Percentiles rank a stretch among this genome's conserved stretches.
phyloP scores from a whole-genome alignment of 1,140 invertebrate genomes.

The Cryptotermes secundus region DNA sequence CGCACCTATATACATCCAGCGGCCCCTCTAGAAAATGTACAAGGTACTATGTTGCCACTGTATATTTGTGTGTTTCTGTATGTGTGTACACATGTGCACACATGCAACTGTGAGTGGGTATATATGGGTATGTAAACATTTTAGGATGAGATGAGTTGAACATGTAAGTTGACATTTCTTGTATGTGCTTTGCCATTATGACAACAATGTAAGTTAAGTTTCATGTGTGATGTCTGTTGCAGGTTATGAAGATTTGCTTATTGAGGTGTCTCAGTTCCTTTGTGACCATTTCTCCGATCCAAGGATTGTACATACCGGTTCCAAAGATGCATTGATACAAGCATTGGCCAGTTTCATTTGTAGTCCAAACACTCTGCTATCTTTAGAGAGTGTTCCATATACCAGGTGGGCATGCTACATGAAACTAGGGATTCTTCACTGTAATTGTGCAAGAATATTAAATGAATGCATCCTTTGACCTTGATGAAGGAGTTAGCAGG shows the following conservation, averaged over 20 bases:
- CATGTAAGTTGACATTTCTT: too few relatives aligned
- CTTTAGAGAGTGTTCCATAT: slow-evolving; percentile 62
- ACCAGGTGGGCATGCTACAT: slow-evolving; percentile 47
- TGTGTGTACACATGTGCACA: too few relatives aligned
- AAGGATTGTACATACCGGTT: slow-evolving; percentile 72
- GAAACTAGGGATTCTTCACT: too few relatives aligned
- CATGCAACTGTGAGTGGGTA: too few relatives aligned
- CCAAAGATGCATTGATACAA: slow-evolving; percentile 74
- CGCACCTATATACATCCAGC: slow-evolving; percentile 66
- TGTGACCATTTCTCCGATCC: slow-evolving; percentile 73
- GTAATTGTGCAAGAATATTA: too few relatives aligned
- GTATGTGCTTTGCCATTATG: too few relatives aligned
- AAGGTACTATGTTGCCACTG: slow-evolving; percentile 43
- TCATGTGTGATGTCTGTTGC: slow-evolving; percentile 21
- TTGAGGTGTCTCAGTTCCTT: slow-evolving; percentile 69
- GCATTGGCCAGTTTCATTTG: slow-evolving; percentile 72
- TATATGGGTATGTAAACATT: too few relatives aligned
- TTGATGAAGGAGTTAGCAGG: too few relatives aligned
- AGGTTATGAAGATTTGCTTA: slow-evolving; percentile 54
- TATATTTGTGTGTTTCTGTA: too few relatives aligned
- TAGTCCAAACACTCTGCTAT: slow-evolving; percentile 57
- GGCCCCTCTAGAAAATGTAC: slow-evolving; percentile 56
- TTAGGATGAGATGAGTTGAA: too few relatives aligned
- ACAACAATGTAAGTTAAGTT: too few relatives aligned
- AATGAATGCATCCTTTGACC: too few relatives aligned